A percentile compares a stretch with the other conserved stretches of the same genome.
These are phyloP conservation scores for Adrianichthys oophorus DNA, from an alignment of 2,797 vertebrate species.

Conservation along the genomic window DNA sequence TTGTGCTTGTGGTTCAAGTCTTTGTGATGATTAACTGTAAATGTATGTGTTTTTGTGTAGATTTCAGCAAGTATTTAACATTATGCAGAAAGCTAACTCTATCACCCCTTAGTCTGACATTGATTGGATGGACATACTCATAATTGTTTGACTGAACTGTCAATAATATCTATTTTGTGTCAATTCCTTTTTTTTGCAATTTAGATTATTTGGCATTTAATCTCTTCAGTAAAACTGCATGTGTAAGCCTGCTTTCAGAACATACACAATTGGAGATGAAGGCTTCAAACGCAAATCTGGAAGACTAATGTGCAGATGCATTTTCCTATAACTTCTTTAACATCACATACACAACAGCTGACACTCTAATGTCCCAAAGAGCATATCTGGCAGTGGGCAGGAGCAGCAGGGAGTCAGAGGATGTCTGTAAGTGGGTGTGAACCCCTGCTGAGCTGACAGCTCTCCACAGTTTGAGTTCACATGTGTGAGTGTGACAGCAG, in stretches of 20 bases:
- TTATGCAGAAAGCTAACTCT: no score
- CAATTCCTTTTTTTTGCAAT: slow-evolving; percentile 4
- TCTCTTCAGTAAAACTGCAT: slow-evolving; percentile 22
- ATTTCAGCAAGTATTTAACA: no score
- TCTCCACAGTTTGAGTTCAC: slow-evolving; percentile 8
- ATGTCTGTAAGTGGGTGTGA: slow-evolving; percentile 34
- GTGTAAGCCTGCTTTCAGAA: slow-evolving; percentile 6
- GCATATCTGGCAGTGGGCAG: slow-evolving; percentile 37
- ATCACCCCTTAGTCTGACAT: no score
- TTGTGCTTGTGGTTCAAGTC: no score
- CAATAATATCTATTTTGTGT: background rate
- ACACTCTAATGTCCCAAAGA: slow-evolving; percentile 29
- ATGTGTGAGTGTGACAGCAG: slow-evolving; percentile 3
- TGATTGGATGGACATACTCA: no score
- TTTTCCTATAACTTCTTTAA: slow-evolving; percentile 3
- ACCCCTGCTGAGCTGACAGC: slow-evolving; percentile 41
- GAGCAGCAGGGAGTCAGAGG: slow-evolving; percentile 40
- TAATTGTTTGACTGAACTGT: no score
- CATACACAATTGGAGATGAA: slow-evolving; percentile 4
- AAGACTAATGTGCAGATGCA: slow-evolving; percentile 37
- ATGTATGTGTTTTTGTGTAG: no score
- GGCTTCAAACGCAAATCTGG: slow-evolving; percentile 21
- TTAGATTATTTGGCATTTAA: slow-evolving; percentile 9
- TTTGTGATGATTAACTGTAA: no score
- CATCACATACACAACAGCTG: slow-evolving; percentile 13